These are phyloP conservation scores for Lucifuga dentata DNA, from an alignment of 2,113 vertebrate genomes.

Conservation along the genomic window DNA sequence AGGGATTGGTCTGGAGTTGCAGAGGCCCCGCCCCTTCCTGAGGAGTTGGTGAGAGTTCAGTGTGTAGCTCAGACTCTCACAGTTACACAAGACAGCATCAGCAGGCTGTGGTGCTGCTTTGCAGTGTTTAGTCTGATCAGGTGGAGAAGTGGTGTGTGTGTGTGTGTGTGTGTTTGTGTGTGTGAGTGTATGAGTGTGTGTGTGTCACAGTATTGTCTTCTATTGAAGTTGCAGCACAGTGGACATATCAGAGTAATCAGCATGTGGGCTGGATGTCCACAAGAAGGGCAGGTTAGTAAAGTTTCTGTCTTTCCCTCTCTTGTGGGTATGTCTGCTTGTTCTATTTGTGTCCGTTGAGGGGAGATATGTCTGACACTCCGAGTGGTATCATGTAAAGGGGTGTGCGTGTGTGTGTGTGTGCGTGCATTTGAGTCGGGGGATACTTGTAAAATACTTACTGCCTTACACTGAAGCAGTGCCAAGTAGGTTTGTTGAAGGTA, in stretches of 20 bases:
- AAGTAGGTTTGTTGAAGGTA: too few species aligned
- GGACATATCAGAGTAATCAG: slow-evolving; percentile 34
- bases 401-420: not conserved
- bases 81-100: slow-evolving; percentile 10
- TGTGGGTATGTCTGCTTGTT: slow-evolving; percentile 23
- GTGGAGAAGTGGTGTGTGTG: not conserved
- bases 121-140: slow-evolving; percentile 9
- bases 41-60: slow-evolving; percentile 67
- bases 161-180: not conserved
- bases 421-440: not conserved
- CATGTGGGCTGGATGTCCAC: slow-evolving; percentile 70
- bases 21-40: slow-evolving; percentile 42
- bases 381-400: slow-evolving; percentile 4
- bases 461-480: too few species aligned
- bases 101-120: not conserved
- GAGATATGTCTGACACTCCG: slow-evolving; percentile 6
- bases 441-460: too few species aligned
- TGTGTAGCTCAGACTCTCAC: slow-evolving; percentile 27
- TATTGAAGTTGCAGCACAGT: slow-evolving; percentile 18
- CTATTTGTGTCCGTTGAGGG: slow-evolving; percentile 54
- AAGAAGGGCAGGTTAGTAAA: slow-evolving; percentile 73
- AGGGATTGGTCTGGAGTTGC: slow-evolving; percentile 67
- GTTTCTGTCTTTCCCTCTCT: slow-evolving; percentile 27
- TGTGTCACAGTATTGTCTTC: not conserved
- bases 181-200: too few species aligned